Conservation (phyloP, 2,113 vertebrate genomes). For the Maylandia zebra region DNA sequence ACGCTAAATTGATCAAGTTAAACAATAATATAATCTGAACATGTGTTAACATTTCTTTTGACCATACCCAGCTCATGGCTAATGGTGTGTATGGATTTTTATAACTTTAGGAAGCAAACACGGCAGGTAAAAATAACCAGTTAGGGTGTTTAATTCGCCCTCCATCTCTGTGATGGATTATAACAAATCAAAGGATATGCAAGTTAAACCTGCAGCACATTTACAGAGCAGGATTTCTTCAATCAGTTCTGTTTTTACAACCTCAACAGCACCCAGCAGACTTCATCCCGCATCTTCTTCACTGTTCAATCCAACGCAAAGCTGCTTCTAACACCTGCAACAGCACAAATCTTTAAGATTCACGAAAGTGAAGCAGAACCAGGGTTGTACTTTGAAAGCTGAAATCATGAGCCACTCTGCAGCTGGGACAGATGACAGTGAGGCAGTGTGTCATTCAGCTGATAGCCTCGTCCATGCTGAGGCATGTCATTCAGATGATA, state of each 20-base stretch:
- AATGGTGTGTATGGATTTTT: neutral
- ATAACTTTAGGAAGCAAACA: neutral
- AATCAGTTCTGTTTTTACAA: neutral
- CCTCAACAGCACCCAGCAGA: neutral
- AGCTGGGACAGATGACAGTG: neutral
- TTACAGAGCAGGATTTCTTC: neutral
- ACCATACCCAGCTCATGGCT: neutral
- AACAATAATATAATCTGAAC: neutral
- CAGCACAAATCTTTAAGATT: neutral
- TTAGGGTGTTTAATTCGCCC: neutral
- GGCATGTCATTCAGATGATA: neutral
- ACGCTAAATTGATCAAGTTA: neutral
- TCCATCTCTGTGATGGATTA: neutral
- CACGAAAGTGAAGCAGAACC: neutral
- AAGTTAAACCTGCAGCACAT: neutral
- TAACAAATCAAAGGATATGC: neutral
- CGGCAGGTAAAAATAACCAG: neutral
- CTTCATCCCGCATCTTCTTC: neutral
- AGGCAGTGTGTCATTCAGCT: neutral
- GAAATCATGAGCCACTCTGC: neutral
- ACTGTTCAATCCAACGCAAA: neutral
- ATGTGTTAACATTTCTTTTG: neutral
- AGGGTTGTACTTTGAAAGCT: neutral
- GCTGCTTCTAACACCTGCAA: neutral
- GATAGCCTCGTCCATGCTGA: neutral